phyloP scores from a whole-genome alignment of 2,113 vertebrate species.

The Mixornis gularis region DNA sequence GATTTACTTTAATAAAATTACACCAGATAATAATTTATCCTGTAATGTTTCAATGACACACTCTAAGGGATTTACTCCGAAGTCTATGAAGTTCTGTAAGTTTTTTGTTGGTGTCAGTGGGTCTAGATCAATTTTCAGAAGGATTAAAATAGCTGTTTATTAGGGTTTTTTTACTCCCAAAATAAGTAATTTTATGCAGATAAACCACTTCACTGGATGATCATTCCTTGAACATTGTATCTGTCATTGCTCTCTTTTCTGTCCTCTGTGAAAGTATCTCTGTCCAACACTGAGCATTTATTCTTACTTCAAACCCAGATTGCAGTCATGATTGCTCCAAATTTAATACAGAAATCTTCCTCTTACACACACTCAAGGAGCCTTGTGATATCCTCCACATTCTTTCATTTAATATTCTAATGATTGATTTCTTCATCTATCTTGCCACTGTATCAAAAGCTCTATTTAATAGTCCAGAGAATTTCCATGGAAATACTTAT shows the following conservation, averaged over 20 bases:
- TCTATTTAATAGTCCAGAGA: background rate
- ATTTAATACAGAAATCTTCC: background rate
- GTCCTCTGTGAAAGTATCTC: background rate
- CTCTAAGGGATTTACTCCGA: background rate
- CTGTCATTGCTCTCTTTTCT: background rate
- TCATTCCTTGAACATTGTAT: background rate
- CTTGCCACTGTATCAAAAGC: background rate
- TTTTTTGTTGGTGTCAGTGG: background rate
- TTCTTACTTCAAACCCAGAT: background rate
- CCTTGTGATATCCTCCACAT: rapidly evolving
- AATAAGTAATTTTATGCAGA: background rate
- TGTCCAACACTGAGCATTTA: background rate
- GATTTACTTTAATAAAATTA: background rate
- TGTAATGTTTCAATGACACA: background rate
- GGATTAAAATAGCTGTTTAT: background rate
- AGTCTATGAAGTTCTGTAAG: background rate
- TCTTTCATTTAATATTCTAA: background rate
- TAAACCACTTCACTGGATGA: background rate
- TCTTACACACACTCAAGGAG: rapidly evolving
- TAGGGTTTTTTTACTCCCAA: background rate
- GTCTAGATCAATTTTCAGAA: background rate
- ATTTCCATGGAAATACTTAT: background rate
- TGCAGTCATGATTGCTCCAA: background rate
- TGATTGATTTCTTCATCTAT: background rate
- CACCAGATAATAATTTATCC: background rate